Evolutionary conservation across 2,113 vertebrate genomes (phyloP), one percentile per base, ranked within the genome.

Genomic region (Coracopsis vasa): DNA sequence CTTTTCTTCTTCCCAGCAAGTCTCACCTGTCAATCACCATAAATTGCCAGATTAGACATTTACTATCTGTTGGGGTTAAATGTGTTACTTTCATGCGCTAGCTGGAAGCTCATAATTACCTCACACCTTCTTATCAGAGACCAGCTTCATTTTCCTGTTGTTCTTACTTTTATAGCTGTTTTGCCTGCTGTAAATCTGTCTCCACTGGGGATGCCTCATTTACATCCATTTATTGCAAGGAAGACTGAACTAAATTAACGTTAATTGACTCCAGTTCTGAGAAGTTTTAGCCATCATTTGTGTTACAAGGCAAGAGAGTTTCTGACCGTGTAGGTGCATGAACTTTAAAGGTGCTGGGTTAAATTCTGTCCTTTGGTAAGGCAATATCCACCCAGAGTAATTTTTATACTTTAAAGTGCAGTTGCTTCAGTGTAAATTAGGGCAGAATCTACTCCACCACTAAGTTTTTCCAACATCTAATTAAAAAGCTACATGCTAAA

Each of bases 51-150:
- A 70, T 58, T 60, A 82, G 91, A 94, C 80, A 82, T 96, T 96
- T 94, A 91, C 48, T 96, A 0, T 91, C 45, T 87, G 51, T 62
- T 66, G 72, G 78, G 53, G 70, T 93, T 91, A 94, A 94, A 85
- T 75, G 56, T 94, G 86, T 75, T 93, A 92, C 92, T 95, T 94
- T 92, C 80, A 65, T 84, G 73, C 9, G 0, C 56, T 93, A 69
- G 86, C 80, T 94, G 82, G 88, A 96, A 93, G 56, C 39, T 84
- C 78, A 79, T 94, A 91, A 96, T 96, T 91, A 96, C 70, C 70
- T 97, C 73, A 94, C 96, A 96, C 92, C 92, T 94, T 92, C 95
- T 97, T 96, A 96, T 96, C 96, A 85, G 92, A 53, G 37, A 82
- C 80, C 42, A 25, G 84, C 70, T 97, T 60, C 3, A 19, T 96